Conservation (phyloP, 2,797 vertebrate species). For the Odontamblyopus rebecca region DNA sequence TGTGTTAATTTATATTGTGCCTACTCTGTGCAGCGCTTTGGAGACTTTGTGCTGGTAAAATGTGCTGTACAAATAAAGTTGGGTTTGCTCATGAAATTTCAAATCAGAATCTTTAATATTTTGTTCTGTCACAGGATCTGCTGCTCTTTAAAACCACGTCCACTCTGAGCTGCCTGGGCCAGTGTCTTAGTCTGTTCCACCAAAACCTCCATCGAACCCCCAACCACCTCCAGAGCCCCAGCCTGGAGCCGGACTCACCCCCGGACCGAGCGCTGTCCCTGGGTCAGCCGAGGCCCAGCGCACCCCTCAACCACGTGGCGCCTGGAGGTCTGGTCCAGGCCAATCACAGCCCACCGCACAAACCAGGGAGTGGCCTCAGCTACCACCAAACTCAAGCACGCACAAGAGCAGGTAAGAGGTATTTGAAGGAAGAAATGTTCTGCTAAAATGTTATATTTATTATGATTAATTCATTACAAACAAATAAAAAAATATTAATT, state of each 20-base stretch:
- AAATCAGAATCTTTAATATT: too few species aligned
- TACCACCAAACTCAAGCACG: conserved; percentile 19
- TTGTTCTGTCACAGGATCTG: conserved; percentile 77
- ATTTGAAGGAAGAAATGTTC: too few species aligned
- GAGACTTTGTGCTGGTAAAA: too few species aligned
- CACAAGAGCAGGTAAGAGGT: background rate
- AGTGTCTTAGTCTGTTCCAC: conserved; percentile 88
- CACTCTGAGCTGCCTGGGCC: conserved; percentile 90
- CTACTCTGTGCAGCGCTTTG: too few species aligned
- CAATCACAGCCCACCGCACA: conserved; percentile 22
- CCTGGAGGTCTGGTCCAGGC: conserved; percentile 17
- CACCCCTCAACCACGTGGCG: conserved; percentile 32
- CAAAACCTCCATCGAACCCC: conserved; percentile 77
- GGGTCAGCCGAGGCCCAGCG: conserved; percentile 23
- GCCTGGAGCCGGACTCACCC: conserved; percentile 6
- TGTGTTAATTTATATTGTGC: too few species aligned
- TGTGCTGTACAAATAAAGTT: too few species aligned
- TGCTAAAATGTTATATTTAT: too few species aligned
- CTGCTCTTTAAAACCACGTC: conserved; percentile 91
- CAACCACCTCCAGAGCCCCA: conserved; percentile 43
- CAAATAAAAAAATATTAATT: too few species aligned
- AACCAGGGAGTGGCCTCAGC: conserved; percentile 14
- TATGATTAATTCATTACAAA: too few species aligned
- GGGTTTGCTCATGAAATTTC: too few species aligned
- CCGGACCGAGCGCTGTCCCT: conserved; percentile 22